phyloP scores from a whole-genome alignment of 2,888 invertebrate species.

The Nudaria mundana region DNA sequence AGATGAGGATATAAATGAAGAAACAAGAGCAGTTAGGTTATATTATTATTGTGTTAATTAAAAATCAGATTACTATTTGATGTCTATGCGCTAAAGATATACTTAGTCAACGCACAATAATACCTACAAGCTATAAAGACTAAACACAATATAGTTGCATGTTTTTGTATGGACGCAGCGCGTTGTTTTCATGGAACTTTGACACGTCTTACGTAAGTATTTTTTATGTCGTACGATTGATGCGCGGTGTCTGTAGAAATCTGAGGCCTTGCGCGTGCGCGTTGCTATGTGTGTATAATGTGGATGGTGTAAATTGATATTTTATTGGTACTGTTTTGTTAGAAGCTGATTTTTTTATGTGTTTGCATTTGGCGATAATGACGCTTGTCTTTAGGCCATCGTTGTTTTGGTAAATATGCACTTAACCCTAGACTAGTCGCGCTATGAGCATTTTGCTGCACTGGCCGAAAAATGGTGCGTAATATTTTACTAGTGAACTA shows the following conservation, averaged over 20 bases:
- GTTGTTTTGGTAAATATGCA: too few relatives aligned
- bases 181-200: conserved; percentile 40
- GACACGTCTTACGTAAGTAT: conserved; percentile 62
- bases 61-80: too few relatives aligned
- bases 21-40: too few relatives aligned
- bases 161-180: conserved; percentile 22
- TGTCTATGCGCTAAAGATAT: too few relatives aligned
- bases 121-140: conserved; percentile 1
- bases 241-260: conserved; percentile 27
- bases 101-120: too few relatives aligned
- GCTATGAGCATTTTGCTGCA: not conserved
- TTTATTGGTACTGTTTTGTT: not conserved
- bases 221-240: conserved; percentile 46
- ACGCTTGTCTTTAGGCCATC: too few relatives aligned
- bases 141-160: conserved; percentile 15
- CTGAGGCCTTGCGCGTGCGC: conserved; percentile 27
- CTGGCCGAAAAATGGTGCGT: too few relatives aligned
- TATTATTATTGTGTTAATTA: too few relatives aligned
- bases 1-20: too few relatives aligned
- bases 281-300: conserved; percentile 22
- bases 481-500: too few relatives aligned
- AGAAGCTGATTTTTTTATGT: not conserved
- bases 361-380: not conserved
- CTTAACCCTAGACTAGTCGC: too few relatives aligned
- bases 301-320: conserved; percentile 27